Percentiles rank a stretch among this genome's conserved stretches.
These are phyloP conservation scores for Rhynchonycteris naso DNA, from an alignment of 2,797 vertebrate genomes.

Conservation along the genomic window DNA sequence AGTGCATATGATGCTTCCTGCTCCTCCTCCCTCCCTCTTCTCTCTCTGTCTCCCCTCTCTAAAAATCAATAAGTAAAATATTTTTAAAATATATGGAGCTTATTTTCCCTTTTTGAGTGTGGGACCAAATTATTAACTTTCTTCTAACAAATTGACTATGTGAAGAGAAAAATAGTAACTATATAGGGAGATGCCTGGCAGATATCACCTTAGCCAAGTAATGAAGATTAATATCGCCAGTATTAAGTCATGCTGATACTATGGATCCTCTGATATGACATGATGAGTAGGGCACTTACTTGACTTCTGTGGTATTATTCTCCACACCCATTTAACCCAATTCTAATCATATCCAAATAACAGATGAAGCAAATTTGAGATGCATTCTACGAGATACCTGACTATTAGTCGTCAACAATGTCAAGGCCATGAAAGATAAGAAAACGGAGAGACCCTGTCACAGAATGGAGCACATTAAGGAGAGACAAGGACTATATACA, in stretches of 20 bases:
- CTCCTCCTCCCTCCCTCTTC: too few species aligned
- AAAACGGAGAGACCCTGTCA: neutral
- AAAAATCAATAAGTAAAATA: too few species aligned
- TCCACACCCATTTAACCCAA: neutral
- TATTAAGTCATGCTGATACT: neutral
- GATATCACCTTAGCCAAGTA: neutral
- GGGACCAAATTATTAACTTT: neutral
- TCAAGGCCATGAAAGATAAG: neutral
- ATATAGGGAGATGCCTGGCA: neutral
- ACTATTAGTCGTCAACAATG: neutral
- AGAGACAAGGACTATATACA: neutral
- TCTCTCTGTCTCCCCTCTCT: too few species aligned
- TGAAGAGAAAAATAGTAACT: neutral
- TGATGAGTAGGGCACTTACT: neutral
- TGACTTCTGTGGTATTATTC: neutral
- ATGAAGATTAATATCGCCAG: neutral
- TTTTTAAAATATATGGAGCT: too few species aligned
- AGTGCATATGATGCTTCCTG: too few species aligned
- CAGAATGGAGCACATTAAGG: neutral
- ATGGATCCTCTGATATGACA: neutral
- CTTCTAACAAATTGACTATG: neutral
- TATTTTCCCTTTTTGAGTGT: neutral
- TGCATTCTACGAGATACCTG: neutral
- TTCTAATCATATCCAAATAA: neutral
- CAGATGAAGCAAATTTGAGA: neutral